These are phyloP conservation scores for Pantala flavescens DNA, from an alignment of 1,140 invertebrate species.

Conservation along the genomic window DNA sequence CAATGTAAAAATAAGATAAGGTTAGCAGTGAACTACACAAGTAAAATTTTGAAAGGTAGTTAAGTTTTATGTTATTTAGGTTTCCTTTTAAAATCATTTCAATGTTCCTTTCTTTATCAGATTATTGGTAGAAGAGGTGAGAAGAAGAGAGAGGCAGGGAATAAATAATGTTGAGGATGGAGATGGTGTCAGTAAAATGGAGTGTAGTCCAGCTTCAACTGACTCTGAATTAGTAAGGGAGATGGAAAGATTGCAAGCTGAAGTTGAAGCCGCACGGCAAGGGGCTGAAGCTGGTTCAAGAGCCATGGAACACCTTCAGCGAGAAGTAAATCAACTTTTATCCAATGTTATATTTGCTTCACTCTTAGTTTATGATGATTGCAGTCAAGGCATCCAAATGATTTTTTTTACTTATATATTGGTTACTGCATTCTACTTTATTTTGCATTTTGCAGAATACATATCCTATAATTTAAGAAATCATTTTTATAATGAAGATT, in stretches of 20 bases:
- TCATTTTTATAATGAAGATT: too few species aligned
- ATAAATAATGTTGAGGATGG: neutral
- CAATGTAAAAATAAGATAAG: constrained; percentile 83
- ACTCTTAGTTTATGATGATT: too few species aligned
- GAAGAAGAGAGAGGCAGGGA: neutral
- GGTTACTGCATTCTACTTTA: too few species aligned
- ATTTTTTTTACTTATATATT: too few species aligned
- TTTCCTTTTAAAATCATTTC: too few species aligned
- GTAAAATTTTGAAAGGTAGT: too few species aligned
- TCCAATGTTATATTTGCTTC: too few species aligned
- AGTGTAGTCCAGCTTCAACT: neutral
- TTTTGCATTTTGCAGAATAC: too few species aligned
- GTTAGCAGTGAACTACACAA: constrained; percentile 33
- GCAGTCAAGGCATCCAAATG: too few species aligned
- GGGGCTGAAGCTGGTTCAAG: constrained; percentile 68
- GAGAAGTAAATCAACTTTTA: constrained; percentile 44
- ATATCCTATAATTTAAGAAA: too few species aligned
- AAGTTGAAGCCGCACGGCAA: constrained; percentile 71
- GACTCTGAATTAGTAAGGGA: constrained; percentile 49
- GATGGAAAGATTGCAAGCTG: constrained; percentile 67
- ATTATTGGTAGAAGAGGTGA: neutral
- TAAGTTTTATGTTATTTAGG: too few species aligned
- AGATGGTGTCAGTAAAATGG: neutral
- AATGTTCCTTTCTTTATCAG: neutral
- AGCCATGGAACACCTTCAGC: constrained; percentile 66